Conservation (phyloP, 2,888 invertebrate genomes). For the Andrena chrysosceles region DNA sequence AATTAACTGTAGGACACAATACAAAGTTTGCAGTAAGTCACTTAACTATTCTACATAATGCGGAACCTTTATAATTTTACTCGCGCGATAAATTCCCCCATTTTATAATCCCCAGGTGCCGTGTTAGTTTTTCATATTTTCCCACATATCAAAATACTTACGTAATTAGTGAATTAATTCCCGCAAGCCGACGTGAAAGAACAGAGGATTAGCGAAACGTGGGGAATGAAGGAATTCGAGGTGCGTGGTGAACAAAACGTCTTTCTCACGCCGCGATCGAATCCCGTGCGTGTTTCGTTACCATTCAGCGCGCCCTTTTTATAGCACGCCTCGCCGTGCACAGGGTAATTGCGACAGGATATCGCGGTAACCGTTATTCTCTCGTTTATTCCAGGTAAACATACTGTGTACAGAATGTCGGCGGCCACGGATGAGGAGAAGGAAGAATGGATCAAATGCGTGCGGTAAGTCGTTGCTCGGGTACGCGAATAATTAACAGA, state of each 20-base stretch:
- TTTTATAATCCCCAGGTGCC: neutral
- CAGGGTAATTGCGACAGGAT: conserved; percentile 24
- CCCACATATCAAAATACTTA: neutral
- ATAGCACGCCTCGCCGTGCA: neutral
- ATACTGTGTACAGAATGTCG: conserved; percentile 96
- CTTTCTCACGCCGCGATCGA: conserved; percentile 34
- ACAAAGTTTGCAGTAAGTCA: too few species aligned
- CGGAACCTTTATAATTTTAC: neutral
- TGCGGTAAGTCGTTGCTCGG: conserved; percentile 85
- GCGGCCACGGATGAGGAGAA: conserved; percentile 97
- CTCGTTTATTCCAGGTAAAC: conserved; percentile 87
- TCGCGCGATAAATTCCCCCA: neutral
- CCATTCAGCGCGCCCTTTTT: conserved; percentile 28
- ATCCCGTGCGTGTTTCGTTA: conserved; percentile 25
- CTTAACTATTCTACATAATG: neutral
- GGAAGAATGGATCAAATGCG: conserved; percentile 98
- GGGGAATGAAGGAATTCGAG: neutral
- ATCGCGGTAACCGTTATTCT: conserved; percentile 41
- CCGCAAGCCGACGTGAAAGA: neutral
- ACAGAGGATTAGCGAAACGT: neutral
- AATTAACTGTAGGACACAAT: too few species aligned
- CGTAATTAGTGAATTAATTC: neutral
- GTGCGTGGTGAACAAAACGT: neutral
- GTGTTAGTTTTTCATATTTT: neutral
- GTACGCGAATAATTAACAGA: conserved; percentile 31